Conservation (phyloP, 2,113 vertebrate genomes). For the Myanophis thanlyinensis region DNA sequence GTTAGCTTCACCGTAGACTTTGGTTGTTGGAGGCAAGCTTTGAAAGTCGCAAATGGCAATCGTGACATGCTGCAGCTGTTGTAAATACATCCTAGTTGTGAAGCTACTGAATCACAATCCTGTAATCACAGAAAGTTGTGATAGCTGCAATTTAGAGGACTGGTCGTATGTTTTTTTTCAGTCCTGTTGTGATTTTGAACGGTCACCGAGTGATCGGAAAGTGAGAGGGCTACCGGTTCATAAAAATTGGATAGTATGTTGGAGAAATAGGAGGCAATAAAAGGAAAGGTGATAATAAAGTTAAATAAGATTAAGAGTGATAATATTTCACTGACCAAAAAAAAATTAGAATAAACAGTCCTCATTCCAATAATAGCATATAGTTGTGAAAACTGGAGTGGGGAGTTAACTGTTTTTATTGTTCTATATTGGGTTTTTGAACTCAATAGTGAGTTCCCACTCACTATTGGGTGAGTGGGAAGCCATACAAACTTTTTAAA, state of each 20-base stretch:
- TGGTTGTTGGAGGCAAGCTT: neutral
- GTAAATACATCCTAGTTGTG: neutral
- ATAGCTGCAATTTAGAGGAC: neutral
- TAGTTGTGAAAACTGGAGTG: neutral
- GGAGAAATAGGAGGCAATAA: neutral
- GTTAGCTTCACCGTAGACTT: neutral
- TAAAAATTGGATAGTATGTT: neutral
- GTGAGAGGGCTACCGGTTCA: neutral
- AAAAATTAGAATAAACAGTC: neutral
- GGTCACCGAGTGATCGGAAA: neutral
- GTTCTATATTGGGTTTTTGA: neutral
- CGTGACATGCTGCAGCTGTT: neutral
- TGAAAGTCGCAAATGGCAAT: neutral
- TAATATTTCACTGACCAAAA: neutral
- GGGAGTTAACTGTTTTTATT: neutral
- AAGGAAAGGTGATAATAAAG: neutral
- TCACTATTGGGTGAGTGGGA: too few species aligned
- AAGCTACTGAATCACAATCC: neutral
- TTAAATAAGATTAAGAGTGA: neutral
- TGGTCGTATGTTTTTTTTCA: neutral
- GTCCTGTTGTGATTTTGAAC: neutral
- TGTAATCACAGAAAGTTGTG: neutral
- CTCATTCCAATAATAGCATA: neutral
- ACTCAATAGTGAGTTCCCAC: too few species aligned
- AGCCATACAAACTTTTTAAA: neutral